Conservation (phyloP, 2,113 vertebrate species). For the Charina bottae region DNA sequence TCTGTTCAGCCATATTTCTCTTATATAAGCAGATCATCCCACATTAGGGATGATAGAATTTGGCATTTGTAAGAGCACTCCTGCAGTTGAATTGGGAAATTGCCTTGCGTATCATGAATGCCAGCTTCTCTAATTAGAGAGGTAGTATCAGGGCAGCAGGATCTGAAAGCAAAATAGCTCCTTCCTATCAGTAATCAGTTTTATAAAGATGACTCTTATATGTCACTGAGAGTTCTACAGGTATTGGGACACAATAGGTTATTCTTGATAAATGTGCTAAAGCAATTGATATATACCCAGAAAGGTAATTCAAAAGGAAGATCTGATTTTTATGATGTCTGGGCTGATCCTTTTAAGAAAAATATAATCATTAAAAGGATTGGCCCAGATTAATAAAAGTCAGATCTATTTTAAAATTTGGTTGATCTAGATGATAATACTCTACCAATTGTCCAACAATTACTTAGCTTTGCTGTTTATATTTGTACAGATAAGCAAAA, state of each 20-base stretch:
- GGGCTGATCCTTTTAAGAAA: not conserved
- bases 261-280: not conserved
- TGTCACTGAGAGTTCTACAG: not conserved
- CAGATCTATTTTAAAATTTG: not conserved
- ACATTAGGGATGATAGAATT: not conserved
- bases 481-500: not conserved
- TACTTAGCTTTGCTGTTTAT: not conserved
- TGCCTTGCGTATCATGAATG: not conserved
- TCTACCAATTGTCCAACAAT: not conserved
- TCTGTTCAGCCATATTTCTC: not conserved
- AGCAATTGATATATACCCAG: not conserved
- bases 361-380: not conserved
- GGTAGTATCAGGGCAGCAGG: not conserved
- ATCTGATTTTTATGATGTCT: not conserved
- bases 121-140: not conserved
- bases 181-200: not conserved
- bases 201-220: not conserved
- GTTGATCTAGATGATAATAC: not conserved
- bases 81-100: not conserved
- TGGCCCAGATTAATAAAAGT: not conserved
- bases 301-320: not conserved
- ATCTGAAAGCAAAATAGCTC: not conserved
- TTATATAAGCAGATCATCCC: not conserved
- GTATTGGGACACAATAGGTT: not conserved
- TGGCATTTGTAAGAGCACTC: not conserved